Evolutionary conservation across 2,888 invertebrate species (phyloP), one percentile per base, ranked within the genome.

Genomic region (Cryptocheilus praepositus): DNA sequence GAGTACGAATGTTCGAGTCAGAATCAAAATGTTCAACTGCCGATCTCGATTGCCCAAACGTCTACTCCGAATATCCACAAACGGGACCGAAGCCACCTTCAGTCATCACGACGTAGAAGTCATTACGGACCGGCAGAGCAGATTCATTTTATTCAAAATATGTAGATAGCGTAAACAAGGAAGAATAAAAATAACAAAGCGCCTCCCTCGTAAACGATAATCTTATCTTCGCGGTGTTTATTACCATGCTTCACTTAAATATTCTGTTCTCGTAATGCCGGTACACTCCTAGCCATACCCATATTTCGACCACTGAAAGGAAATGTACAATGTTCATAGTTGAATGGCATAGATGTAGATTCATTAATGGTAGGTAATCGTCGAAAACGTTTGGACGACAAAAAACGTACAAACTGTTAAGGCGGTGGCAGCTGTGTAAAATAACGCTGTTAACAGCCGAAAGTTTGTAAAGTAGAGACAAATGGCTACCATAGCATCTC

Each of bases 211-310:
- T 11, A 7, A 11, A 7, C 36, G 7, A 36, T 11, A 36, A 36
- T 36, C 36, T 36, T 36, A 36, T 36, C 36, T 36, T 36, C 36
- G 36, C 8, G 1, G 7, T 7, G 36, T n/a, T 49, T 49, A 49
- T 49, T 49, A n/a, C 15, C 15, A n/a, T 0, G 8, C 8, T 13
- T 71, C 53, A 79, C 56, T 77, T 70, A 61, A 81, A 81, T 0
- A 74, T 71, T 67, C 83, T 79, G 15, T 76, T 58, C 49, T 85
- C 85, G 66, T 81, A 85, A 36, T 84, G 72, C 7, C 74, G 74
- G 46, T 84, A 67, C 8, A 82, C 81, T 4, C 84, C 83, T 54
- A 84, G 53, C 81, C 83, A 85, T 44, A 80, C 67, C 83, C 85
- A 85, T 45, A 83, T 64, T 75, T 85, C 81, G 25, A 69, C 71